Evolutionary conservation across 2,888 invertebrate species (phyloP), one percentile per base, ranked within the genome.

Genomic region (Plebejus anna): DNA sequence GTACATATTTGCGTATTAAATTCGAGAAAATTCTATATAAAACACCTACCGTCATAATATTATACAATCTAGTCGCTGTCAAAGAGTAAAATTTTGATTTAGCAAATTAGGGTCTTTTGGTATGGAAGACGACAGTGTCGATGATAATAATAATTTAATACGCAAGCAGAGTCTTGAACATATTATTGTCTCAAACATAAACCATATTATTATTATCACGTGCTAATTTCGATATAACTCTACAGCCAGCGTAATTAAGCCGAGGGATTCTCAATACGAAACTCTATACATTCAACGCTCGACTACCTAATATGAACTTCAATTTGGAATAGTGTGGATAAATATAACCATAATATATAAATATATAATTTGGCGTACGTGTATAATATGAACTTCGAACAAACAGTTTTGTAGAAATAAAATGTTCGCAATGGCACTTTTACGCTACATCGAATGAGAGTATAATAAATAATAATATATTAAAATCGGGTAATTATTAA

Each of bases 351-450:
- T 76, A 75, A 71, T 76, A 75, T 32, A 47, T 73, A 88, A 87
- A 87, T 91, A 91, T 90, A 90, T 87, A 89, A 85, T 91, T 92
- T 90, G 88, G 89, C 90, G 89, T 89, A 88, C 88, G 89, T 91
- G 88, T 89, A 89, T 55, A 55, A 55, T 55, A 84, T 81, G 87
- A 76, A 83, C 87, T 86, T 86, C 81, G 84, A 89, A 87, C 86
- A 83, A 81, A 82, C 82, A 78, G 79, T 80, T 79, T 80, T 83
- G 86, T 85, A 86, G 80, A 86, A 87, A 87, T 86, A 88, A 86
- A 87, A 86, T 84, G 85, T 87, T 86, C 88, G 88, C 85, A 82
- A 86, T 89, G 90, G 90, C 84, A 84, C 83, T 80, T 83, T 81
- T 66, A 66, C 82, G 81, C 73, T 55, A 28, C 73, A 51, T 32